These are phyloP conservation scores for Alloplasta piceator DNA, from an alignment of 2,888 invertebrate species.

Conservation along the genomic window DNA sequence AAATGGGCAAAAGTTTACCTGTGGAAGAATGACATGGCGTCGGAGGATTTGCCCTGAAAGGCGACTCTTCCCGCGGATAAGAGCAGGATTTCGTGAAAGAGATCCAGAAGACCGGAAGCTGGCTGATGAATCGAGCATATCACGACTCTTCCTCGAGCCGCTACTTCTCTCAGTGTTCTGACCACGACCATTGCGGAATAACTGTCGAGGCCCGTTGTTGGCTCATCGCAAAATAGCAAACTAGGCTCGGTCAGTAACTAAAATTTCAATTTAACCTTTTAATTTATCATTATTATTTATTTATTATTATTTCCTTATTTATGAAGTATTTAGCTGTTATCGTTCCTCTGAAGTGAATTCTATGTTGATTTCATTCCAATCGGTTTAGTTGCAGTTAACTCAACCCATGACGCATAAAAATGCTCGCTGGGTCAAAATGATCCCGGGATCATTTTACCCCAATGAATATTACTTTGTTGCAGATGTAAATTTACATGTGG, in stretches of 20 bases:
- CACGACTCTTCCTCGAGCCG: conserved; percentile 90
- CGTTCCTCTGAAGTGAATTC: too few relatives aligned
- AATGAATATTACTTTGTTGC: too few relatives aligned
- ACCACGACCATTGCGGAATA: conserved; percentile 93
- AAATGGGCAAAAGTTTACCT: conserved; percentile 84
- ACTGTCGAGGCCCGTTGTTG: conserved; percentile 96
- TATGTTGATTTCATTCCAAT: too few relatives aligned
- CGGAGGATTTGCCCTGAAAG: conserved; percentile 90
- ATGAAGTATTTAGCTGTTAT: too few relatives aligned
- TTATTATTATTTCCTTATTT: too few relatives aligned
- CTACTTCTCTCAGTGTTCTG: conserved; percentile 87
- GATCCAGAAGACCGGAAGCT: conserved; percentile 92
- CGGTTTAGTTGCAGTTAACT: too few relatives aligned
- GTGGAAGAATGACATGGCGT: conserved; percentile 88
- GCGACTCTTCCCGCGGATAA: conserved; percentile 91
- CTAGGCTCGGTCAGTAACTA: conserved; percentile 94
- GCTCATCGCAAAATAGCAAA: conserved; percentile 96
- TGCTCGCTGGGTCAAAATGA: too few relatives aligned
- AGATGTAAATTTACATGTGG: too few relatives aligned
- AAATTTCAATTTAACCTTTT: neutral
- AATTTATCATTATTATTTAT: too few relatives aligned
- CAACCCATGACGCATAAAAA: too few relatives aligned
- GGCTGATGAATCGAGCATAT: conserved; percentile 97
- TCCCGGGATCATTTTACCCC: too few relatives aligned
- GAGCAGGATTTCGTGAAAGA: conserved; percentile 92